Percentiles rank a stretch among this genome's conserved stretches.
Evolutionary conservation across 2,888 invertebrate genomes (phyloP).

Genomic region (Metallyticus violacea): DNA sequence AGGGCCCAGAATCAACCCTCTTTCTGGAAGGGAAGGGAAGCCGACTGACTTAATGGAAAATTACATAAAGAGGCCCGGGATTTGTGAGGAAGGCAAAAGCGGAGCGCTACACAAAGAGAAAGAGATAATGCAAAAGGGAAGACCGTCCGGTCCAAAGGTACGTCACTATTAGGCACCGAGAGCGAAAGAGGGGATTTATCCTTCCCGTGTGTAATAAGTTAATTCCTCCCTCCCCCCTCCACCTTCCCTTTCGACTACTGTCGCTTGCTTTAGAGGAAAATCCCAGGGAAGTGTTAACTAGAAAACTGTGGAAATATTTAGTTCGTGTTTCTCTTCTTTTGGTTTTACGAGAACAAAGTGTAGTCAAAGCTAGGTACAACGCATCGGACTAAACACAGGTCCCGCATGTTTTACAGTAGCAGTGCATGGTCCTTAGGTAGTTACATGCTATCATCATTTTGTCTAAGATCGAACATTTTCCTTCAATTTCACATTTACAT

Average conservation of each 20-base stretch:
- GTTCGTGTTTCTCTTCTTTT: background rate
- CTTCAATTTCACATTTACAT: too few relatives aligned
- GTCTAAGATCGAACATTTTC: too few relatives aligned
- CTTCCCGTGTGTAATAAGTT: background rate
- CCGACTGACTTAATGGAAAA: background rate
- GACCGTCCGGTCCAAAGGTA: background rate
- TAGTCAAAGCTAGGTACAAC: too few relatives aligned
- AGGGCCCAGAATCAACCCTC: background rate
- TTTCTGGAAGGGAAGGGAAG: background rate
- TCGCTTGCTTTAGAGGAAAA: background rate
- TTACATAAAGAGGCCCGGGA: background rate
- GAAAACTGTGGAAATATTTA: background rate
- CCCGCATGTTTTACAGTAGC: too few relatives aligned
- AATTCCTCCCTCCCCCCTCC: too few relatives aligned
- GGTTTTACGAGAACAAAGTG: background rate
- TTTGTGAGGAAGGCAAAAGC: background rate
- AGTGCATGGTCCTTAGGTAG: too few relatives aligned
- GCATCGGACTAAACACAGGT: background rate
- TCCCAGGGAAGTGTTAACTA: background rate
- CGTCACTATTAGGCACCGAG: background rate
- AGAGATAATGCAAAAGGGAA: too few relatives aligned
- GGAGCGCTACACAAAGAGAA: background rate
- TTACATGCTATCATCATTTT: too few relatives aligned
- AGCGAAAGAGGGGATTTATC: background rate
- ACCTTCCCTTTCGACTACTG: background rate